Evolutionary conservation across 2,797 vertebrate genomes (phyloP).

Genomic region (Delichon dasypus): DNA sequence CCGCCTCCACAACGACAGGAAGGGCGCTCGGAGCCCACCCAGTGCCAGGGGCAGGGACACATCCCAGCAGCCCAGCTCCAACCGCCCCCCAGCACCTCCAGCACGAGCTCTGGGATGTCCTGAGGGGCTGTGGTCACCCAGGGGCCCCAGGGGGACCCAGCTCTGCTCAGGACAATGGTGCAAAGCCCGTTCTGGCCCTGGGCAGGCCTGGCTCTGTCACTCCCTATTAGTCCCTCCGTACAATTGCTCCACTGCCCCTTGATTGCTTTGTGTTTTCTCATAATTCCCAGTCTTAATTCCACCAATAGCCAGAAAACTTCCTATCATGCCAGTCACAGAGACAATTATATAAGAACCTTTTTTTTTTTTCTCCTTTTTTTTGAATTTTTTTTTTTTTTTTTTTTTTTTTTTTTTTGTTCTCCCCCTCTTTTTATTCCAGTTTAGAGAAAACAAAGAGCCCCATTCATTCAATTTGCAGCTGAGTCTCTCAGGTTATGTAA

Average conservation of each 20-base stretch:
- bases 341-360: not conserved
- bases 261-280: conserved; percentile 18
- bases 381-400: not conserved
- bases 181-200: not conserved
- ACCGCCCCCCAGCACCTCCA: not conserved
- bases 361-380: not conserved
- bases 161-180: not conserved
- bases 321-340: not conserved
- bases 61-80: not conserved
- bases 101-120: not conserved
- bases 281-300: not conserved
- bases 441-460: conserved; percentile 21
- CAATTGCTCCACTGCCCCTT: not conserved
- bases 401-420: not conserved
- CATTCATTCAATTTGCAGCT: conserved; percentile 32
- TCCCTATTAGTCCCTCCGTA: not conserved
- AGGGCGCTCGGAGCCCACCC: no score
- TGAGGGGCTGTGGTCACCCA: not conserved
- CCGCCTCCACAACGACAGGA: no score
- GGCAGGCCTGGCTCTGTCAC: not conserved
- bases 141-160: not conserved
- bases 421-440: not conserved
- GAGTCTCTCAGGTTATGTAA: conserved; percentile 61
- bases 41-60: not conserved
- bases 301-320: conserved; percentile 23